Evolutionary conservation across 2,888 invertebrate species (phyloP), one percentile per base, ranked within the genome.

Genomic region (Entomobrya proxima): DNA sequence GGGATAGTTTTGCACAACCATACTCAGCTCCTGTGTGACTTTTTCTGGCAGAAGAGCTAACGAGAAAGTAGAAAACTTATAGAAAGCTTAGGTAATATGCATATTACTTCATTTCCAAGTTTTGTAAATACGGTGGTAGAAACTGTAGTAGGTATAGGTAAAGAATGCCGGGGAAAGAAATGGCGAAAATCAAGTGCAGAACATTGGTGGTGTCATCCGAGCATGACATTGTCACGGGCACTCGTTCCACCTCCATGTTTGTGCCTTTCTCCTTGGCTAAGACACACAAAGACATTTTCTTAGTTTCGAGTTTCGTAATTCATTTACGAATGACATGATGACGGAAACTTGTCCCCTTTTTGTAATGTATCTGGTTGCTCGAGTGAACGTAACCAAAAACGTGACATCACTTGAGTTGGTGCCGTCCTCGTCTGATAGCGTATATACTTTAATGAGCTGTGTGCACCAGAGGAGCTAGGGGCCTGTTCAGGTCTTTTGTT

Each of bases 371-470:
- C 13, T 44, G n/a, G n/a, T n/a, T n/a, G 13, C 67, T 40, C 44
- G 24, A 67, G 13, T 67, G 44, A 40, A 27, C 40, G 24, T 58
- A 27, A 52, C 24, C 24, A 18, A 37, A 11, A 58, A 55, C 55
- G 76, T 55, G 76, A 58, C 76, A 76, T 76, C 44, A 40, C n/a
- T 58, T 37, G n/a, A n/a, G n/a, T n/a, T n/a, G n/a, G n/a, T n/a
- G n/a, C n/a, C 21, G 55, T 35, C 76, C 37, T 21, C 1, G 9
- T 35, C 6, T 1, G 21, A 11, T 1, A 37, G 30, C 35, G 58
- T 40, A 40, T 27, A 44, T 67, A 27, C 40, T 44, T 40, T 67
- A 67, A 67, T 67, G 67, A 67, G 24, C 44, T 67, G 67, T 44
- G 67, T 64, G 64, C n/a, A n/a, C n/a, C n/a, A n/a, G n/a, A n/a